These are phyloP conservation scores for Epizoanthus fatuus DNA, from an alignment of 92 coral and sea anemone species.

Conservation along the genomic window DNA sequence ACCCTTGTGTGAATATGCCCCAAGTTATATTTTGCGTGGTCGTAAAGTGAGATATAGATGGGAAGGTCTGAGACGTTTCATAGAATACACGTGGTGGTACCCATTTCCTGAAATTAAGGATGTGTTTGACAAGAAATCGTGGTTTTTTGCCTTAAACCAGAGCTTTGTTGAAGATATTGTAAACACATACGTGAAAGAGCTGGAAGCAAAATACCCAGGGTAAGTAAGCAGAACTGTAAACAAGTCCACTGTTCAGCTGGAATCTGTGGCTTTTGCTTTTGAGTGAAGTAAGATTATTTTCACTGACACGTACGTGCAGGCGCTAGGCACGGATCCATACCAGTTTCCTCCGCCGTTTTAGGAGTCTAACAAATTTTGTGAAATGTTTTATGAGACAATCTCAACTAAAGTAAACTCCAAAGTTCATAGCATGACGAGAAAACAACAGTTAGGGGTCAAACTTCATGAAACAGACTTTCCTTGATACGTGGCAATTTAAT, in stretches of 20 bases:
- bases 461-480: too few species aligned
- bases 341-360: too few species aligned
- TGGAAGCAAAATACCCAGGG: constrained; percentile 67
- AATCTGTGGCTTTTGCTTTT: not conserved
- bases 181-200: constrained; percentile 50
- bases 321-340: too few species aligned
- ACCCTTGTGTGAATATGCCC: constrained; percentile 48
- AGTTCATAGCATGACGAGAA: too few species aligned
- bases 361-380: too few species aligned
- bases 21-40: constrained; percentile 48
- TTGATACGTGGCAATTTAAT: too few species aligned
- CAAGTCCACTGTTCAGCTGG: not conserved
- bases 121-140: constrained; percentile 4
- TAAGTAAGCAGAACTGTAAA: constrained; percentile 26
- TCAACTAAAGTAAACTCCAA: too few species aligned
- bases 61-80: not conserved
- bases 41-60: constrained; percentile 14
- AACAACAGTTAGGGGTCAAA: too few species aligned
- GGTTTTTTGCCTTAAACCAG: constrained; percentile 44
- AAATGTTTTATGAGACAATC: too few species aligned
- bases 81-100: not conserved
- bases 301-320: too few species aligned
- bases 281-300: too few species aligned
- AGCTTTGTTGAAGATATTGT: constrained; percentile 48
- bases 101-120: constrained; percentile 9